Conservation (phyloP, 2,888 invertebrate genomes). For the Netelia melanura region DNA sequence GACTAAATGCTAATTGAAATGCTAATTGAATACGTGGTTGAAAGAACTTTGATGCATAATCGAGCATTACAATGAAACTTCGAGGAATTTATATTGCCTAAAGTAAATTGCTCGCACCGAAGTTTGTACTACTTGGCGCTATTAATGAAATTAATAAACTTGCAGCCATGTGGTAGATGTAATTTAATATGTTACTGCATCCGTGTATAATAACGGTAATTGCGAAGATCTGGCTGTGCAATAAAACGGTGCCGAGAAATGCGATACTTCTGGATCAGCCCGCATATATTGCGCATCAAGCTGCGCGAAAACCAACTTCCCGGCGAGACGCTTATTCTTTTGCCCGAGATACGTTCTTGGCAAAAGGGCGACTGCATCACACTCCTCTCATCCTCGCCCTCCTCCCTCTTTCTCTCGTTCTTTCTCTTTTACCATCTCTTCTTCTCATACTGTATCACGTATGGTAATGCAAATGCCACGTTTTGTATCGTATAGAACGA, state of each 20-base stretch:
- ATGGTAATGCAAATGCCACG: slow-evolving; percentile 27
- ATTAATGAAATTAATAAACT: background rate
- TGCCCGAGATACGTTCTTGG: slow-evolving; percentile 22
- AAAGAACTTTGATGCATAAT: background rate
- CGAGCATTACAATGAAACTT: slow-evolving; percentile 1
- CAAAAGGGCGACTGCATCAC: background rate
- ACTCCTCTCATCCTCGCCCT: background rate
- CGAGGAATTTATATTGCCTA: background rate
- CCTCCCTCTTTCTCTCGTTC: background rate
- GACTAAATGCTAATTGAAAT: slow-evolving; percentile 38
- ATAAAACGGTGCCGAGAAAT: background rate
- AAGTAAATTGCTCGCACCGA: background rate
- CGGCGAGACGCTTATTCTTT: slow-evolving; percentile 5
- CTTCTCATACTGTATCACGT: slow-evolving; percentile 21
- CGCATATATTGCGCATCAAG: slow-evolving; percentile 5
- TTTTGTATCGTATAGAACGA: slow-evolving; percentile 29
- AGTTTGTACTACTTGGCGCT: background rate
- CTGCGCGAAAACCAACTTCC: slow-evolving; percentile 19
- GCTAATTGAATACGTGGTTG: slow-evolving; percentile 43
- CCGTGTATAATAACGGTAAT: background rate
- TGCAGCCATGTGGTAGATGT: background rate
- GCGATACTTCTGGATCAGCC: background rate
- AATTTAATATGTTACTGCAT: background rate
- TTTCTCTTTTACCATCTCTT: background rate
- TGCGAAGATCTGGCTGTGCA: background rate